A percentile compares a stretch with the other conserved stretches of the same genome.
phyloP scores from a whole-genome alignment of 1,140 invertebrate species.

The Diprion similis region DNA sequence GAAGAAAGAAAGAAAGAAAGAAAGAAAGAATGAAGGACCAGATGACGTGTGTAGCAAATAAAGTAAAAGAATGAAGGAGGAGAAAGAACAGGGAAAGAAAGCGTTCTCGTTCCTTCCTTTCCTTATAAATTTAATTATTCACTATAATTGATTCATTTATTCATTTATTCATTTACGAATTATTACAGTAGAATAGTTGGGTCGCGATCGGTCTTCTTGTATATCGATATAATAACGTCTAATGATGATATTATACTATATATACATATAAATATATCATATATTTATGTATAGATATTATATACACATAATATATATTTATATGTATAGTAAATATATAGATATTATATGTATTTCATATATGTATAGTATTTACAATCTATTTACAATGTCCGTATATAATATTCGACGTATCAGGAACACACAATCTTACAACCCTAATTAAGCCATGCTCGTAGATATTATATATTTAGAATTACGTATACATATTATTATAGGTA shows the following conservation, averaged over 20 bases:
- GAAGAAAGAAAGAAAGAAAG: conserved; percentile 4
- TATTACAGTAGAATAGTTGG: too few species aligned
- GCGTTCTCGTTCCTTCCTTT: neutral
- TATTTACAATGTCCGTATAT: neutral
- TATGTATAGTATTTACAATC: neutral
- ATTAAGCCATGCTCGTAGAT: conserved; percentile 2
- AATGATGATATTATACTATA: neutral
- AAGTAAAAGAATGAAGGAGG: too few species aligned
- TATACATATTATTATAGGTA: too few species aligned
- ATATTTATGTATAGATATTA: neutral
- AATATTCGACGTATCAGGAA: neutral
- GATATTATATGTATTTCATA: neutral
- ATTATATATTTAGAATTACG: neutral
- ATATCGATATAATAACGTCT: neutral
- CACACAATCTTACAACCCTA: neutral
- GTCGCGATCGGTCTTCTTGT: too few species aligned
- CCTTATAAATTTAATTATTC: neutral
- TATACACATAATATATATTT: neutral
- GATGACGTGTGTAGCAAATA: too few species aligned
- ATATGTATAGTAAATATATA: neutral
- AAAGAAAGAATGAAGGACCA: neutral
- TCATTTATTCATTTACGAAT: too few species aligned
- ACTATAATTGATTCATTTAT: too few species aligned
- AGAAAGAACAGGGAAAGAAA: neutral
- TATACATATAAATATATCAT: neutral